Percentiles rank a stretch among this genome's conserved stretches.
phyloP scores from a whole-genome alignment of 2,888 invertebrate species.

The Conomelus anceps region DNA sequence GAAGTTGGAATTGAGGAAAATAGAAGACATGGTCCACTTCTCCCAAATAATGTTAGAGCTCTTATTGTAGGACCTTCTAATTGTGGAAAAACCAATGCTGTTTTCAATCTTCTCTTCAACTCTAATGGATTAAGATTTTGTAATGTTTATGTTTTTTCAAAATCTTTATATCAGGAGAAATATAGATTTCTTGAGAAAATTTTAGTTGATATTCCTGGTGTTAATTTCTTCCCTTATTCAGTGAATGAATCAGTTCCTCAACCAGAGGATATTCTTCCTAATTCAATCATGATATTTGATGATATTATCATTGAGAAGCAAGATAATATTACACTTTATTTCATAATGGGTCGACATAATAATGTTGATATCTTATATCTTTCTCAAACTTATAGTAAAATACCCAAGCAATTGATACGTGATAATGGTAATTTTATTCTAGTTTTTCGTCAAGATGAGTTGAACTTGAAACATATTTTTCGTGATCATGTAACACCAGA shows the following conservation, averaged over 20 bases:
- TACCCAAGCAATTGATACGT: conserved; percentile 40
- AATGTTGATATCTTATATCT: conserved; percentile 12
- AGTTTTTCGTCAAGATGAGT: conserved; percentile 40
- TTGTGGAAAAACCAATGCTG: conserved; percentile 16
- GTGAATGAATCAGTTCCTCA: background rate
- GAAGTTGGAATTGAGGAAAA: background rate
- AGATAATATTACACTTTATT: conserved; percentile 14
- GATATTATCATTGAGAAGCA: conserved; percentile 18
- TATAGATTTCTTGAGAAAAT: conserved; percentile 13
- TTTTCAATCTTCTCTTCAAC: conserved; percentile 17
- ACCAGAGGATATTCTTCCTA: conserved; percentile 4
- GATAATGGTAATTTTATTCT: conserved; percentile 40
- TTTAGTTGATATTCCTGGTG: background rate
- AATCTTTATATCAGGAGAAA: conserved; percentile 18
- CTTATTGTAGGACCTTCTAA: conserved; percentile 3
- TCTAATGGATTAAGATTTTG: conserved; percentile 7
- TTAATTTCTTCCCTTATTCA: background rate
- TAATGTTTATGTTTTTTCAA: conserved; percentile 18
- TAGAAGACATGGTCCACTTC: conserved; percentile 1
- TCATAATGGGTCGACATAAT: conserved; percentile 18
- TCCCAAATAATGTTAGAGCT: conserved; percentile 10
- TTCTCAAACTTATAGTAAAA: conserved; percentile 15
- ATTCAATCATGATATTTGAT: conserved; percentile 17
- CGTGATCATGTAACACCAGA: conserved; percentile 26
- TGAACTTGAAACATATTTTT: conserved; percentile 38